Conservation (phyloP, 1,140 invertebrate species). For the Megathymus violae region DNA sequence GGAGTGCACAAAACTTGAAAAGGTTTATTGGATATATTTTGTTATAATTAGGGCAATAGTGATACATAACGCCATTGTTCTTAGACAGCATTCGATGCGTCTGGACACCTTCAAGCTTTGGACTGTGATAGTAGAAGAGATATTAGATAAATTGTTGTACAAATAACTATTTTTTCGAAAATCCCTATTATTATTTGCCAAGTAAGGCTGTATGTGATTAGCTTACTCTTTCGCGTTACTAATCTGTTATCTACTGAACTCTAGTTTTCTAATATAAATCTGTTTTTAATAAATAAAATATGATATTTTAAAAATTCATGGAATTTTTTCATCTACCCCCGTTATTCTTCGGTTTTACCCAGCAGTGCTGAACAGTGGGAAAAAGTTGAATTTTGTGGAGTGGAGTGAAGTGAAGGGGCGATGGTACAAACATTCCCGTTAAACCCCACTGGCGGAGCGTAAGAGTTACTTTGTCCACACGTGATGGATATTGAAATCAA, state of each 20-base stretch:
- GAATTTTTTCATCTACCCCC: slow-evolving; percentile 14
- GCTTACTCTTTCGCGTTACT: slow-evolving; percentile 47
- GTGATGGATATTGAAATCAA: no score
- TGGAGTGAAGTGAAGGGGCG: no score
- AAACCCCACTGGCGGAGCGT: no score
- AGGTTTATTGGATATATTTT: no score
- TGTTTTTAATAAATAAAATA: slow-evolving; percentile 67
- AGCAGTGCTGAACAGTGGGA: no score
- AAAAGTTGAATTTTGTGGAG: no score
- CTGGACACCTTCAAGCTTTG: slow-evolving; percentile 54
- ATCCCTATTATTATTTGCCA: slow-evolving; percentile 49
- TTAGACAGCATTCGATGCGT: slow-evolving; percentile 28
- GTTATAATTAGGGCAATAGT: no score
- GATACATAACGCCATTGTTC: slow-evolving; percentile 8
- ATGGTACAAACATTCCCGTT: no score
- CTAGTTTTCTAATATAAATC: slow-evolving; percentile 46
- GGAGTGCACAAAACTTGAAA: no score
- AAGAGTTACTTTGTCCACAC: no score
- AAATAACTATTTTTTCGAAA: slow-evolving; percentile 60
- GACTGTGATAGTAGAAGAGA: slow-evolving; percentile 77
- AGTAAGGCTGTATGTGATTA: slow-evolving; percentile 37
- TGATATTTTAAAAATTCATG: slow-evolving; percentile 36
- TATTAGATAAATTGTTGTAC: slow-evolving; percentile 60
- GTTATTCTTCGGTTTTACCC: background rate
- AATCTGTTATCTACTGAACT: slow-evolving; percentile 47